Base-by-base conservation (phyloP, 2,888 invertebrate species). In the Melipona bicolor region DNA sequence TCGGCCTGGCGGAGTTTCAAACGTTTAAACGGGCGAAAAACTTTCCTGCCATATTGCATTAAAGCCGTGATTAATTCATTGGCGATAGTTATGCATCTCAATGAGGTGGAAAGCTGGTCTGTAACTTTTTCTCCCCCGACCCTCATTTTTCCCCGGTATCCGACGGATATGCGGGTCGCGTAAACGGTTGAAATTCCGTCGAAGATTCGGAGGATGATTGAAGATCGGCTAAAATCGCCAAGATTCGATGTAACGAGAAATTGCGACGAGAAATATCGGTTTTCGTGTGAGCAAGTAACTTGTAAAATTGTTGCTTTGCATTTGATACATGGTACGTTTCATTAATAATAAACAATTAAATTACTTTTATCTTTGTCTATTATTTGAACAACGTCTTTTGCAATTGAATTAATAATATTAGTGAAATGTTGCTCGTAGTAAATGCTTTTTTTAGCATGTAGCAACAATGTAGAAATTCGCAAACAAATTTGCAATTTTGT, bases 61-160 rank as follows among this genome's bases (percentile, higher is more conserved):
- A 89, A 84, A 77, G 77, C 78, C 64, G 74, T 85, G 89, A 89
- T 88, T 81, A 89, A 88, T 89, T 87, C 79, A 89, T 88, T 83
- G 68, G 76, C 79, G 77, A 84, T 83, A 82, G 87, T 88, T 88
- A 88, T 86, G 88, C 86, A 88, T 87, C 65, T 67, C 77, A 74
- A 84, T 84, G 76, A 72, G 74, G 49, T 81, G 24, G 21, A 54
- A 75, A 70, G n/a, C 54, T 67, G 59, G 64, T 19, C 52, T 24
- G n/a, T 64, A 72, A 72, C 71, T 70, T 68, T 76, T 74, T 65
- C 52, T 59, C 72, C 54, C 21, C 32, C 19, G 17, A 4, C 4
- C 6, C 50, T 50, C 61, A 64, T 77, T 77, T 74, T 27, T 27
- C 17, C 52, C 52, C 27, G 5, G 19, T 15, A 61, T 72, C 73